Evolutionary conservation across 2,888 invertebrate species (phyloP).

Genomic region (Esperia sulphurella): DNA sequence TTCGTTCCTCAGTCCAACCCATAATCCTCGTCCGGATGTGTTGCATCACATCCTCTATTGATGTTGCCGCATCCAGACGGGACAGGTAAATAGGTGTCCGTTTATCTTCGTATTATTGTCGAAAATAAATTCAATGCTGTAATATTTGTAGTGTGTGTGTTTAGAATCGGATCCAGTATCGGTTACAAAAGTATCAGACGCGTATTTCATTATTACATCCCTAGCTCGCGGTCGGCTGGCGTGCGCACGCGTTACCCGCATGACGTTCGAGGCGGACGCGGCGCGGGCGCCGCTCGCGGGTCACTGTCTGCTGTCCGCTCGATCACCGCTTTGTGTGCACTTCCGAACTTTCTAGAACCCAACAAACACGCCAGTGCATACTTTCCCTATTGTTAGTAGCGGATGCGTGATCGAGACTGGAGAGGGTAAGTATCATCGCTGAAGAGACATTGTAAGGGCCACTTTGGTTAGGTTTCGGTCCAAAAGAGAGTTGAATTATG

Average conservation of each 20-base stretch:
- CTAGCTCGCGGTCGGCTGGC: constrained; percentile 7
- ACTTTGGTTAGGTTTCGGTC: too few relatives aligned
- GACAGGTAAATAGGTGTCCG: too few relatives aligned
- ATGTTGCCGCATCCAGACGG: too few relatives aligned
- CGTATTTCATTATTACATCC: not conserved
- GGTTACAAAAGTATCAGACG: not conserved
- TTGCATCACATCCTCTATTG: too few relatives aligned
- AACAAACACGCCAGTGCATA: not conserved
- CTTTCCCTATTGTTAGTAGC: not conserved
- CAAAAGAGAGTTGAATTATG: too few relatives aligned
- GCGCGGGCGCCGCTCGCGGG: constrained; percentile 20
- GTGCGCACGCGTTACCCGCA: constrained; percentile 24
- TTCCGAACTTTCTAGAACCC: constrained; percentile 26
- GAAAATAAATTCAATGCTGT: too few relatives aligned
- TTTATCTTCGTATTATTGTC: too few relatives aligned
- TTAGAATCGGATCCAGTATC: not conserved
- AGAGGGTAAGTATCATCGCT: constrained; percentile 3
- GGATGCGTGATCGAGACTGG: not conserved
- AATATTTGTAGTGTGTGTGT: too few relatives aligned
- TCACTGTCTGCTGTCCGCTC: constrained; percentile 22
- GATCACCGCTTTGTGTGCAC: constrained; percentile 18
- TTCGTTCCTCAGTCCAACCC: too few relatives aligned
- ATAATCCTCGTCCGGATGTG: too few relatives aligned
- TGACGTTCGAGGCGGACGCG: constrained; percentile 17
- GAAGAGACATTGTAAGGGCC: not conserved